Conservation (phyloP, 2,888 invertebrate genomes). For the Laspeyria flexula region DNA sequence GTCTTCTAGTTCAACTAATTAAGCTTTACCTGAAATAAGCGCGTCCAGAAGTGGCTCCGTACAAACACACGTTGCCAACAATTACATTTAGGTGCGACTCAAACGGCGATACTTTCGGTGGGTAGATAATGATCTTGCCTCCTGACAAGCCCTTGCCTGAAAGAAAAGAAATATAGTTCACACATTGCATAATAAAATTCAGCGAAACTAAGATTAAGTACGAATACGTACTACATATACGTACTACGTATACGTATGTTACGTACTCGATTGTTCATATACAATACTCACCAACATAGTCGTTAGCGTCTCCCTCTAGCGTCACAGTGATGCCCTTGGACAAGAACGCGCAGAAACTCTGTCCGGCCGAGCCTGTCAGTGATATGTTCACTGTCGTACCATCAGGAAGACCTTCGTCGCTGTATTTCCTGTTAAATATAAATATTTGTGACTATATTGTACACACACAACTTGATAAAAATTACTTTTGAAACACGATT, state of each 20-base stretch:
- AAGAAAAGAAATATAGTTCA: constrained; percentile 22
- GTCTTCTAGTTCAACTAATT: constrained; percentile 3
- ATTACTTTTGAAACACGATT: too few relatives aligned
- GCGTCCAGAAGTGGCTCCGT: constrained; percentile 97
- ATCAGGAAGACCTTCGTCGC: constrained; percentile 94
- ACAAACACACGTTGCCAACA: constrained; percentile 98
- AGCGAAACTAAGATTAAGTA: too few relatives aligned
- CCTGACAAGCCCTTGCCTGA: constrained; percentile 95
- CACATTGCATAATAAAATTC: too few relatives aligned
- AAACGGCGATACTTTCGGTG: constrained; percentile 94
- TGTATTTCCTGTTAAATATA: constrained; percentile 89
- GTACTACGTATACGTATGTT: too few relatives aligned
- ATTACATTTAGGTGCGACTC: constrained; percentile 98
- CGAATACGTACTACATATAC: too few relatives aligned
- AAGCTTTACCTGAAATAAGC: constrained; percentile 96
- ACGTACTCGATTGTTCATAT: too few relatives aligned
- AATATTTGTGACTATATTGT: background rate
- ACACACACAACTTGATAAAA: too few relatives aligned
- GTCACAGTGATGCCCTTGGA: constrained; percentile 95
- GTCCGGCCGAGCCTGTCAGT: constrained; percentile 97
- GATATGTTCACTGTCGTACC: constrained; percentile 91
- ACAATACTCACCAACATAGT: constrained; percentile 97
- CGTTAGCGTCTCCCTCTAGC: constrained; percentile 98
- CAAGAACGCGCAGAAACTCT: constrained; percentile 99
- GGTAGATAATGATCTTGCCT: constrained; percentile 96